Conservation (phyloP, 2,888 invertebrate species). For the Melanotus villosus region DNA sequence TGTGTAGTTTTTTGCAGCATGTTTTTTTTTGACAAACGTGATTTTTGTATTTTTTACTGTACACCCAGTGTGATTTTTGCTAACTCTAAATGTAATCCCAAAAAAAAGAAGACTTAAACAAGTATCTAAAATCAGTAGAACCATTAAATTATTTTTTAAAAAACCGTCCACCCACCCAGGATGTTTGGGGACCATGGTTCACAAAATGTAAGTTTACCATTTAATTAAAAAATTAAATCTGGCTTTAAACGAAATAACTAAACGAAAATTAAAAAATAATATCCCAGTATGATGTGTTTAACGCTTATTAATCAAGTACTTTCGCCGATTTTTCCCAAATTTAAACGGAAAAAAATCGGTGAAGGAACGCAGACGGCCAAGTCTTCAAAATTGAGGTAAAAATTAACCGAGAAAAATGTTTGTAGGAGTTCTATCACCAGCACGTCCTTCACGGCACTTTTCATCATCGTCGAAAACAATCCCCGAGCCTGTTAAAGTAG, state of each 20-base stretch:
- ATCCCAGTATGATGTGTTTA: slow-evolving; percentile 2
- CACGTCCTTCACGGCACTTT: slow-evolving; percentile 80
- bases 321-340: too few species aligned
- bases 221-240: slow-evolving; percentile 41
- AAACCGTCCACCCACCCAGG: slow-evolving; percentile 21
- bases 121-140: slow-evolving; percentile 47
- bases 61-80: slow-evolving; percentile 52
- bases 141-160: slow-evolving; percentile 37
- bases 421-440: slow-evolving; percentile 72
- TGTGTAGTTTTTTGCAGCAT: slow-evolving; percentile 37
- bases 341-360: background rate
- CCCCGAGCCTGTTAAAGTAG: slow-evolving; percentile 71
- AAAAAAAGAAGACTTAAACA: slow-evolving; percentile 48
- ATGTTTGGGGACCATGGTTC: slow-evolving; percentile 27
- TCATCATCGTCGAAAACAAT: slow-evolving; percentile 72
- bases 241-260: slow-evolving; percentile 50
- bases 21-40: slow-evolving; percentile 44
- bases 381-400: too few species aligned
- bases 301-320: slow-evolving; percentile 22
- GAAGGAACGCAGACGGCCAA: background rate
- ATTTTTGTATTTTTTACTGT: slow-evolving; percentile 49
- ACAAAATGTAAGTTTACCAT: slow-evolving; percentile 49
- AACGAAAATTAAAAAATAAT: slow-evolving; percentile 40
- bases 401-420: slow-evolving; percentile 26
- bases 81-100: slow-evolving; percentile 31